Conservation (phyloP, 2,797 vertebrate genomes). For the Alouatta caraya region DNA sequence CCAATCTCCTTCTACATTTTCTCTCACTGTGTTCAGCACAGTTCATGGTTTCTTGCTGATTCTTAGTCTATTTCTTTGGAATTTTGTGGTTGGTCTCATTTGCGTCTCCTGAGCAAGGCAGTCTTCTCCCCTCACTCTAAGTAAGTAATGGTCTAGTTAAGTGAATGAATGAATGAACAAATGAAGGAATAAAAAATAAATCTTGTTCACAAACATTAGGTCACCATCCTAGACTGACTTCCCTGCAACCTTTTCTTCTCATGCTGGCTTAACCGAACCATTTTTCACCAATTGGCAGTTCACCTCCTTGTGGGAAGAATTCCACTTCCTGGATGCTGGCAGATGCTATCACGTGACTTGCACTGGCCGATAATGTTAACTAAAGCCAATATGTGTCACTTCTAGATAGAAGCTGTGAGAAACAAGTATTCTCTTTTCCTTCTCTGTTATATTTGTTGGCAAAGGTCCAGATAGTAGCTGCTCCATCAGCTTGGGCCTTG, state of each 20-base stretch:
- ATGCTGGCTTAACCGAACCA: not conserved
- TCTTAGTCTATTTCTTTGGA: not conserved
- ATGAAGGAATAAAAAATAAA: not conserved
- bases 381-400: not conserved
- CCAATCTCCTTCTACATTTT: not conserved
- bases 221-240: not conserved
- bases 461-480: not conserved
- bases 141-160: not conserved
- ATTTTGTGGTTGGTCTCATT: not conserved
- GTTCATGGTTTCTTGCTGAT: not conserved
- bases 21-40: not conserved
- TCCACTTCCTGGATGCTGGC: not conserved
- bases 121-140: not conserved
- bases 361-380: not conserved
- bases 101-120: not conserved
- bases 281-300: not conserved
- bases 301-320: not conserved
- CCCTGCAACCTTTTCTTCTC: not conserved
- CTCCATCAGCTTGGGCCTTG: not conserved
- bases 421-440: not conserved
- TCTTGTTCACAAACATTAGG: not conserved
- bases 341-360: not conserved
- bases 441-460: not conserved
- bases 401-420: not conserved
- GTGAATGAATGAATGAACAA: not conserved